Evolutionary conservation across 2,797 vertebrate species (phyloP).

Genomic region (Gobio occitaniae): DNA sequence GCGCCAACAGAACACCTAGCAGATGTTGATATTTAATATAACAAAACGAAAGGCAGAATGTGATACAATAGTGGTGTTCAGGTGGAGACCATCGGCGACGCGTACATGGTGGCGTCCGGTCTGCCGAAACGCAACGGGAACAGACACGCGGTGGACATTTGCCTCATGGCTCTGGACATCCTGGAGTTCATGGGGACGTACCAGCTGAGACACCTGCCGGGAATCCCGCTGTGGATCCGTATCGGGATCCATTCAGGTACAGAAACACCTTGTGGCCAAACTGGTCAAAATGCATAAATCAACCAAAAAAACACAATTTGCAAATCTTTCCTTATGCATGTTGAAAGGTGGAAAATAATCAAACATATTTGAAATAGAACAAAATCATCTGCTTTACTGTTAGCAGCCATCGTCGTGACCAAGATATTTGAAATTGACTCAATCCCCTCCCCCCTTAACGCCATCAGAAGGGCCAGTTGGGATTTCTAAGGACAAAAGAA

Average conservation of each 20-base stretch:
- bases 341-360: too few species aligned
- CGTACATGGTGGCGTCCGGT: conserved; percentile 97
- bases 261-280: background rate
- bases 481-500: too few species aligned
- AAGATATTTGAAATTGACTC: too few species aligned
- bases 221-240: conserved; percentile 95
- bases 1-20: conserved; percentile 19
- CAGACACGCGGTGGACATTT: conserved; percentile 92
- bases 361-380: too few species aligned
- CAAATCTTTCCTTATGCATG: background rate
- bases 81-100: conserved; percentile 98
- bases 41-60: background rate
- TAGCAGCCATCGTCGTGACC: too few species aligned
- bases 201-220: conserved; percentile 90
- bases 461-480: too few species aligned
- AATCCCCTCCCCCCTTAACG: too few species aligned
- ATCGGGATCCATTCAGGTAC: conserved; percentile 97
- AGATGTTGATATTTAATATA: background rate
- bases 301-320: background rate
- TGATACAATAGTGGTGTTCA: conserved; percentile 13
- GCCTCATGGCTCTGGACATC: conserved; percentile 95
- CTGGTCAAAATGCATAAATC: background rate
- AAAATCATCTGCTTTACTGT: too few species aligned
- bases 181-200: conserved; percentile 93
- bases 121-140: conserved; percentile 93